Base-by-base conservation (phyloP, 2,797 vertebrate genomes). In the Telmatherina bonti region DNA sequence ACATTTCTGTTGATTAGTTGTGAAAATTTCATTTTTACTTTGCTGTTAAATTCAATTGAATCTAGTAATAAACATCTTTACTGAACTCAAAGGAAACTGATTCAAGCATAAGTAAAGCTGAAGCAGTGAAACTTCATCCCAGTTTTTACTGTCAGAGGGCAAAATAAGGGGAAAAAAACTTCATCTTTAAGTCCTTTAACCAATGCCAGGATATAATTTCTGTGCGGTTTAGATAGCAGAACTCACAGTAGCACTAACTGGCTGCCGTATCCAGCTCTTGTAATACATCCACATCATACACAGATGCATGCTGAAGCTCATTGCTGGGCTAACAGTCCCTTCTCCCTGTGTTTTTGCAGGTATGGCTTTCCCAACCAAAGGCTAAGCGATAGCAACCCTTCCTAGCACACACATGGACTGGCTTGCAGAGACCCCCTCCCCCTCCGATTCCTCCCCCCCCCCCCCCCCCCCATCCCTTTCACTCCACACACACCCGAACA, bases 351-450 rank as follows among this genome's bases (percentile, higher is more conserved):
- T 96, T 95, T 96, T 96, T 95, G 95, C 95, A 99, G 98, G 97
- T 99, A 98, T 99, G 98, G 98, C 97, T 96, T 99, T 99, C 95
- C 97, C 97, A 95, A 98, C 98, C 96, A 99, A 99, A 97, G 98
- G 98, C 97, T 99, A 97, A 90, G 85, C 78, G 80, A 85, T 91
- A 91, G 88, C 82, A 85, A 85, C 78, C 85, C 88, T 70, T 84
- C 82, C 82, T 87, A 85, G 85, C 84, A 85, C 91, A 88, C 87
- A 91, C 86, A 90, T 29, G 91, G 89, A 93, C 92, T 91, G 91
- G 92, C 91, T 91, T 85, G 81, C 91, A 91, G 89, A 92, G 76
- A 87, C 47, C 59, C 59, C 69, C 41, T 64, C 49, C 3, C 30
- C 3, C 7, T 38, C n/a, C n/a, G n/a, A n/a, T 7, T 30, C 30